phyloP scores from a whole-genome alignment of 2,113 vertebrate species.

The Chamaea fasciata region DNA sequence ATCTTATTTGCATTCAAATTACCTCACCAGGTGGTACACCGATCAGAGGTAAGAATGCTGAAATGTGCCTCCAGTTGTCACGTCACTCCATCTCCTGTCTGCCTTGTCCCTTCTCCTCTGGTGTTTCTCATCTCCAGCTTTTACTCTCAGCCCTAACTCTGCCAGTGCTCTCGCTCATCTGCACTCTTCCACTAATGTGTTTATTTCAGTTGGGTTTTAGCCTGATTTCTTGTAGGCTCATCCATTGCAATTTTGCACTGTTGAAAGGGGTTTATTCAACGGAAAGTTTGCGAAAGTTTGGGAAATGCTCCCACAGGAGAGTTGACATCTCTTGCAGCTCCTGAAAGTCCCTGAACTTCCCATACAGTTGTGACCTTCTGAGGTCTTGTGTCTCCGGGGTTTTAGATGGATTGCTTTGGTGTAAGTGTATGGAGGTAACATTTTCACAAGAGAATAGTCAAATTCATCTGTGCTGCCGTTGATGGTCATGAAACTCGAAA shows the following conservation, averaged over 20 bases:
- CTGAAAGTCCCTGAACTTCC: neutral
- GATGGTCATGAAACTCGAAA: neutral
- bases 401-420: neutral
- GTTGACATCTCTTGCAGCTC: neutral
- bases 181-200: slow-evolving; percentile 56
- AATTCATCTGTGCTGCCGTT: neutral
- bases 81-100: slow-evolving; percentile 75
- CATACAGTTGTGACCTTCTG: neutral
- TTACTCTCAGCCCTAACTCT: slow-evolving; percentile 64
- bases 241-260: slow-evolving; percentile 66
- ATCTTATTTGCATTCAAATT: slow-evolving; percentile 99
- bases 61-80: slow-evolving; percentile 79
- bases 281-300: slow-evolving; percentile 45
- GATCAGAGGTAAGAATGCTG: slow-evolving; percentile 99
- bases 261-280: slow-evolving; percentile 59
- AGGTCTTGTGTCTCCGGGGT: neutral
- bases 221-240: slow-evolving; percentile 69
- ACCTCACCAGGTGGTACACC: slow-evolving; percentile 99
- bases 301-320: neutral
- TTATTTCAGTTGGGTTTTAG: slow-evolving; percentile 60
- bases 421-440: slow-evolving; percentile 17
- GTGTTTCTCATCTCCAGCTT: slow-evolving; percentile 77
- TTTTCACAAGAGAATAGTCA: slow-evolving; percentile 60
- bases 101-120: slow-evolving; percentile 68
- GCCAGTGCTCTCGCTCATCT: slow-evolving; percentile 52